These are phyloP conservation scores for Enteromius thamalakanensis DNA, from an alignment of 2,797 vertebrate genomes.

Conservation along the genomic window DNA sequence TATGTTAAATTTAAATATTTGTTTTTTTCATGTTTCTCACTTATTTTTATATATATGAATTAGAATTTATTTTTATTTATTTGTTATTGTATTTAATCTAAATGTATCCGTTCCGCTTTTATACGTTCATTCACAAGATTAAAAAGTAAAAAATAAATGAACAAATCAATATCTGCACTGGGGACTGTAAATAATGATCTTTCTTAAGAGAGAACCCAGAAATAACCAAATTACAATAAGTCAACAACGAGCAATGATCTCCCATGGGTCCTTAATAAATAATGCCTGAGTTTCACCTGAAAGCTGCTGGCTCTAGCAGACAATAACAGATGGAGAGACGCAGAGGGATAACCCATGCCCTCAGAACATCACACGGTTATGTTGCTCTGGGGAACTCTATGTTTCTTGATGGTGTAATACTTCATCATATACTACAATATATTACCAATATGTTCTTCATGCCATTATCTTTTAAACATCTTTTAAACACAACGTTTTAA, in stretches of 20 bases:
- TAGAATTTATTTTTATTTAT: not conserved
- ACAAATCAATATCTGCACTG: conserved; percentile 18
- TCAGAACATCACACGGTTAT: not conserved
- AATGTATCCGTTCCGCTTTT: not conserved
- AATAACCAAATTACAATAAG: conserved; percentile 44
- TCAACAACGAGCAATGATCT: conserved; percentile 23
- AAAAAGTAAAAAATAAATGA: not conserved
- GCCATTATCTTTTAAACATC: not conserved
- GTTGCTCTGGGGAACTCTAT: conserved; percentile 15
- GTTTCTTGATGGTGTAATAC: not conserved
- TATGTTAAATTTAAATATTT: not conserved
- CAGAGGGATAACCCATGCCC: conserved; percentile 16
- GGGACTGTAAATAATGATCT: conserved; percentile 45
- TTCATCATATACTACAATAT: not conserved
- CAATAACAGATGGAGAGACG: conserved; percentile 38
- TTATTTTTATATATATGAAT: not conserved
- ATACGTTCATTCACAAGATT: not conserved
- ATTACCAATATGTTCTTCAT: not conserved
- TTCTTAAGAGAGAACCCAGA: conserved; percentile 22
- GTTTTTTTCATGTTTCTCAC: not conserved
- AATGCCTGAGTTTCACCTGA: conserved; percentile 25
- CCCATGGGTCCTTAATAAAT: conserved; percentile 23
- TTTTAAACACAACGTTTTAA: not conserved
- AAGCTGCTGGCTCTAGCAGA: conserved; percentile 6
- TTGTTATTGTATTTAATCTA: not conserved